Percentiles rank a stretch among this genome's conserved stretches.
Evolutionary conservation across 2,797 vertebrate genomes (phyloP).

Genomic region (Coccyzus lansbergi): DNA sequence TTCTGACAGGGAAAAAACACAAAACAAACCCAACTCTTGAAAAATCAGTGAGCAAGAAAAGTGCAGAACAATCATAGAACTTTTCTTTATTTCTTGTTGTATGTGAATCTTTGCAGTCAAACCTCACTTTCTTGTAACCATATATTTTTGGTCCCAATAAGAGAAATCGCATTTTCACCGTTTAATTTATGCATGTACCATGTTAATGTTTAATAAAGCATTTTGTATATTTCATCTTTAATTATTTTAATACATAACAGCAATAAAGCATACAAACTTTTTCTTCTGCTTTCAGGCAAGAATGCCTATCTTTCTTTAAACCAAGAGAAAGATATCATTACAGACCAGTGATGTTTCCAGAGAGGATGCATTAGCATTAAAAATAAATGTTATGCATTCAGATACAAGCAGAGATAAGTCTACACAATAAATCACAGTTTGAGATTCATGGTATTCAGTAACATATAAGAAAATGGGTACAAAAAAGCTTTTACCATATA

Average conservation of each 20-base stretch:
- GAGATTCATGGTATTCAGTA: neutral
- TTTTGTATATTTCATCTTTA: neutral
- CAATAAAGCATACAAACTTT: neutral
- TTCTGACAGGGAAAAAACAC: neutral
- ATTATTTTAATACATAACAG: neutral
- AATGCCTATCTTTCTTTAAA: neutral
- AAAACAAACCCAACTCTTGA: neutral
- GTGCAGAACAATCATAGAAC: neutral
- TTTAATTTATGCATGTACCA: neutral
- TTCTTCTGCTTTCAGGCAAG: neutral
- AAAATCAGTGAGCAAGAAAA: neutral
- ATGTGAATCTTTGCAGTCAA: neutral
- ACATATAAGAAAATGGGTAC: neutral
- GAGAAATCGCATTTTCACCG: neutral
- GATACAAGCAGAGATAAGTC: constrained; percentile 10
- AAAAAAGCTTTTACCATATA: constrained; percentile 5
- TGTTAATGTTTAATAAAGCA: constrained; percentile 7
- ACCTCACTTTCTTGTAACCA: neutral
- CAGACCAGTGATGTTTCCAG: neutral
- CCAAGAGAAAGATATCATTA: neutral
- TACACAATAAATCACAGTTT: neutral
- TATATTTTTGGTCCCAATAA: neutral
- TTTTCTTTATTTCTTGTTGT: neutral
- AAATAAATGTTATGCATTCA: constrained; percentile 29
- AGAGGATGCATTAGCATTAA: constrained; percentile 54